Conservation (phyloP, 92 coral and sea anemone genomes). For the Porites divaricata region DNA sequence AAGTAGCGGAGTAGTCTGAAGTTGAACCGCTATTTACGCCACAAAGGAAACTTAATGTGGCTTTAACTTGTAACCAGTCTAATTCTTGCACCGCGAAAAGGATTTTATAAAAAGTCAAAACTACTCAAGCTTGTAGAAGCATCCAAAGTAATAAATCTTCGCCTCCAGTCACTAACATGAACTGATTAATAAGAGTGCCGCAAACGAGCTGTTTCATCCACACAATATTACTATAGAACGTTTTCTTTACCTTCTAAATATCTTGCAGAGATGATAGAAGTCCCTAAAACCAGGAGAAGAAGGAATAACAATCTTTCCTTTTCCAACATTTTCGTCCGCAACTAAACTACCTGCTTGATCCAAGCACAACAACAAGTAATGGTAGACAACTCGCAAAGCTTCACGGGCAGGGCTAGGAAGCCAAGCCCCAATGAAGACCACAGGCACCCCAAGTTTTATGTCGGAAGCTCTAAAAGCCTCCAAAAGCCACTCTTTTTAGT, state of each 20-base stretch:
- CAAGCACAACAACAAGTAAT: background rate
- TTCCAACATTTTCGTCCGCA: background rate
- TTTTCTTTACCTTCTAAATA: slow-evolving; percentile 17
- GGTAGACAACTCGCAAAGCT: background rate
- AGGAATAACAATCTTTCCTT: slow-evolving; percentile 1
- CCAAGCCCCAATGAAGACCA: background rate
- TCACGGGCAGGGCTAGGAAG: background rate
- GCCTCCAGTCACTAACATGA: too few relatives aligned
- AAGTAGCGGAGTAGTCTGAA: too few relatives aligned
- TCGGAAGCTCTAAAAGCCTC: too few relatives aligned
- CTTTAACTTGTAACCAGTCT: too few relatives aligned
- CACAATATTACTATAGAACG: background rate
- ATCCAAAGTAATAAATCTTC: too few relatives aligned
- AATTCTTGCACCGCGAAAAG: too few relatives aligned
- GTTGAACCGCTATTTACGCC: too few relatives aligned
- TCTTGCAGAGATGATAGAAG: slow-evolving; percentile 7
- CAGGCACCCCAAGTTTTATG: too few relatives aligned
- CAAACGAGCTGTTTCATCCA: background rate
- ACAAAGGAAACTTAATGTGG: too few relatives aligned
- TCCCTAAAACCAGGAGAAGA: slow-evolving; percentile 4
- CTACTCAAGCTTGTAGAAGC: too few relatives aligned
- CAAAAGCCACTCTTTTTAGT: too few relatives aligned
- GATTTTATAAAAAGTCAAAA: too few relatives aligned
- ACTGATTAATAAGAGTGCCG: background rate
- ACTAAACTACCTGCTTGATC: background rate